phyloP scores from a whole-genome alignment of 1,140 invertebrate genomes.

The Sminthurides bifidus region DNA sequence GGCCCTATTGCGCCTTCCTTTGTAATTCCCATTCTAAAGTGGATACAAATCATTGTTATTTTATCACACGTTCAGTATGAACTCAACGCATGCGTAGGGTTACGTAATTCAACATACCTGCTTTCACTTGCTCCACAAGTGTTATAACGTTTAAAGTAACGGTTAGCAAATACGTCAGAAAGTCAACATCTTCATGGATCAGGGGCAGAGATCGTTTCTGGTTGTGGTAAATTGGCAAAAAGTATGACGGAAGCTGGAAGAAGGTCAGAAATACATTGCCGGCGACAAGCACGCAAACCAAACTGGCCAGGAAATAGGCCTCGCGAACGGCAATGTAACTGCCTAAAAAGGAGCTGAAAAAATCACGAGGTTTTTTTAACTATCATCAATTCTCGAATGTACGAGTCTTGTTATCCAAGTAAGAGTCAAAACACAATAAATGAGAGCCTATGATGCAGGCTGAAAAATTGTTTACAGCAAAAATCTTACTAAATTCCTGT shows the following conservation, averaged over 20 bases:
- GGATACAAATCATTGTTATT: neutral
- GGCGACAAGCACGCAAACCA: conserved; percentile 23
- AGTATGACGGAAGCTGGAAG: conserved; percentile 28
- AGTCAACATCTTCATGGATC: neutral
- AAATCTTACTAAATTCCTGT: conserved; percentile 27
- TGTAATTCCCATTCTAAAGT: neutral
- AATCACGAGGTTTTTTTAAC: conserved; percentile 1
- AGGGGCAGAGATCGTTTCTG: conserved; percentile 10
- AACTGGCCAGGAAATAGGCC: conserved; percentile 21
- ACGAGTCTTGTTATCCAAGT: neutral
- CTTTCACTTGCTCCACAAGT: too few species aligned
- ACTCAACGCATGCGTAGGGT: too few species aligned
- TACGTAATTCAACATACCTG: too few species aligned
- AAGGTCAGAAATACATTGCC: conserved; percentile 26
- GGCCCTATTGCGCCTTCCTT: conserved; percentile 9
- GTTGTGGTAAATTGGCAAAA: conserved; percentile 25
- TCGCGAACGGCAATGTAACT: conserved; percentile 27
- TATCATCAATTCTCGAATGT: neutral
- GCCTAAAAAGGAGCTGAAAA: conserved; percentile 25
- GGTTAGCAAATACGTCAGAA: neutral
- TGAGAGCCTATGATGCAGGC: neutral
- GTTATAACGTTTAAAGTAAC: too few species aligned
- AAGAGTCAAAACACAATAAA: neutral
- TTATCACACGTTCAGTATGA: too few species aligned
- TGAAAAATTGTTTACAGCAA: too few species aligned